Evolutionary conservation across 1,140 invertebrate genomes (phyloP).

Genomic region (Metopolophium dirhodum): DNA sequence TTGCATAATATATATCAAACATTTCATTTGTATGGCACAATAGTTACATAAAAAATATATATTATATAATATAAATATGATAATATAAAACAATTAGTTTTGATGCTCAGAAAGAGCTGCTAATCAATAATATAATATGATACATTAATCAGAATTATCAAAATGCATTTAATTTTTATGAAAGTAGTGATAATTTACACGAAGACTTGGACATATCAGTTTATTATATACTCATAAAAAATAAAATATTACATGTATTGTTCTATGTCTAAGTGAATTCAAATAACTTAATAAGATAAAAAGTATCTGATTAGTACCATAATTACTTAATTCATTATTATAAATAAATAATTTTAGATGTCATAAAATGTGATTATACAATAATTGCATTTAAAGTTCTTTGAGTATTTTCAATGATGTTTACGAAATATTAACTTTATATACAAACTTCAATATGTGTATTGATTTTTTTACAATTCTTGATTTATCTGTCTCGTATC

Average conservation of each 20-base stretch:
- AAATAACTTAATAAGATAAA: constrained; percentile 1
- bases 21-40: neutral
- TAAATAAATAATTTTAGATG: neutral
- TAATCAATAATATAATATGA: too few species aligned
- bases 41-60: neutral
- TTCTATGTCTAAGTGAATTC: neutral
- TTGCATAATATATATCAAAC: neutral
- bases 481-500: constrained; percentile 32
- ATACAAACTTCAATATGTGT: neutral
- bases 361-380: neutral
- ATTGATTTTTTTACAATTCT: constrained; percentile 23
- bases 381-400: neutral
- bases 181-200: neutral
- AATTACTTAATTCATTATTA: neutral
- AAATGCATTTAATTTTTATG: neutral
- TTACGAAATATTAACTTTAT: neutral
- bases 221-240: neutral
- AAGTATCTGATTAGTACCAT: neutral
- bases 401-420: neutral
- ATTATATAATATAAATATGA: neutral
- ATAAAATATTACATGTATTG: neutral
- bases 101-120: neutral
- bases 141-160: neutral
- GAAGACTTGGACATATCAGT: neutral
- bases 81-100: neutral